Base-by-base conservation (phyloP, 64 coral and sea anemone species). In the Porites lutea region DNA sequence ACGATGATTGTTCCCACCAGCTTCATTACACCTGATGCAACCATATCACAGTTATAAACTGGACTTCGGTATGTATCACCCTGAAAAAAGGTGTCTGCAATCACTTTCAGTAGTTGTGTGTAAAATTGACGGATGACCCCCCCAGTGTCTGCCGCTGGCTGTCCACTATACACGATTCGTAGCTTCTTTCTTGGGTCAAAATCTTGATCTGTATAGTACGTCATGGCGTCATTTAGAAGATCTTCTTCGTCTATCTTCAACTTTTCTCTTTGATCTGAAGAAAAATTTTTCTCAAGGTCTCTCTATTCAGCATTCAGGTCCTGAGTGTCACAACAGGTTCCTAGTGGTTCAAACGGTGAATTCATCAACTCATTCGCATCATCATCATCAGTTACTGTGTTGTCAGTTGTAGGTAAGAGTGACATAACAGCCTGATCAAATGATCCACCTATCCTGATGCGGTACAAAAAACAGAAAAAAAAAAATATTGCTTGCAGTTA, bases 81-180 rank as follows among this genome's bases (percentile, higher is more conserved):
- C 5, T 73, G 53, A 88, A 88, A 88, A 49, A 88, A 88, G 46
- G 75, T 48, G 37, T 88, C 21, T 76, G 71, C 60, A 15, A 75
- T 88, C 86, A 53, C 53, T 75, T 72, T 21, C 13, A 88, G 86
- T 19, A 88, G 74, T 62, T 88, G 86, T 52, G 86, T 88, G 52
- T 75, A 75, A 62, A 76, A 88, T 45, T 88, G 71, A 14, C 53
- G 23, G 43, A 71, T 88, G 10, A 75, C 86, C 46, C 86, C 86
- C 11, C 86, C 86, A 61, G 86, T 63, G 54, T 75, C 86, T 63
- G 86, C 86, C 60, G 86, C 86, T 53, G 86, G 86, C 71, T 88
- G 86, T 43, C 74, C 86, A 61, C 76, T 88, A 58, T 75, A 88
- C 59, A 88, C 14, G 63, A 75, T 50, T 46, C 52, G 66, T 27